Evolutionary conservation across 2,888 invertebrate genomes (phyloP).

Genomic region (Eucera pruinosa): DNA sequence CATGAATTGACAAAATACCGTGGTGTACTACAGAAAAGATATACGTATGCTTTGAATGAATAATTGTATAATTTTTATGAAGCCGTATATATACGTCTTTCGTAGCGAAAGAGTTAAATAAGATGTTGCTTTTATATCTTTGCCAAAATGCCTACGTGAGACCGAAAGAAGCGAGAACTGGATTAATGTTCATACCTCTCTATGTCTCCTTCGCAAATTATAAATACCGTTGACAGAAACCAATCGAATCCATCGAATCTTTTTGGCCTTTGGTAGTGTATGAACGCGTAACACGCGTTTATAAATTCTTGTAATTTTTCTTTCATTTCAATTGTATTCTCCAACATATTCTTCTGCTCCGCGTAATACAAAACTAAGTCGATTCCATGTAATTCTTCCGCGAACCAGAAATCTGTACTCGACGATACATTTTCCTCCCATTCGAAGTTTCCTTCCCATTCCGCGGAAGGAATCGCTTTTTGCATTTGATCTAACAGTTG

Average conservation of each 20-base stretch:
- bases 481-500: conserved; percentile 80
- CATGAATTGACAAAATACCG: too few relatives aligned
- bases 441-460: conserved; percentile 78
- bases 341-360: conserved; percentile 71
- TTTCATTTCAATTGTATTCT: conserved; percentile 64
- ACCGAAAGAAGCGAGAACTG: too few relatives aligned
- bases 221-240: conserved; percentile 81
- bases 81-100: too few relatives aligned
- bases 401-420: conserved; percentile 76
- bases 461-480: conserved; percentile 80
- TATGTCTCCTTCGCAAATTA: conserved; percentile 78
- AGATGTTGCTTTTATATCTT: too few relatives aligned
- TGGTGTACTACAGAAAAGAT: too few relatives aligned
- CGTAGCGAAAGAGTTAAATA: too few relatives aligned
- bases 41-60: too few relatives aligned
- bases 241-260: conserved; percentile 80
- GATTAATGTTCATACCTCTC: conserved; percentile 79
- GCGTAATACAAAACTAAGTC: conserved; percentile 77
- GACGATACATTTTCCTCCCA: conserved; percentile 73
- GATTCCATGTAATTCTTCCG: conserved; percentile 79
- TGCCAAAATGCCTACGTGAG: too few relatives aligned
- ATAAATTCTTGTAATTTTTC: conserved; percentile 78
- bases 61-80: too few relatives aligned
- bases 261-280: conserved; percentile 74
- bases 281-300: conserved; percentile 75